These are phyloP conservation scores for Scolopax rusticola DNA, from an alignment of 2,797 vertebrate genomes.

Conservation along the genomic window DNA sequence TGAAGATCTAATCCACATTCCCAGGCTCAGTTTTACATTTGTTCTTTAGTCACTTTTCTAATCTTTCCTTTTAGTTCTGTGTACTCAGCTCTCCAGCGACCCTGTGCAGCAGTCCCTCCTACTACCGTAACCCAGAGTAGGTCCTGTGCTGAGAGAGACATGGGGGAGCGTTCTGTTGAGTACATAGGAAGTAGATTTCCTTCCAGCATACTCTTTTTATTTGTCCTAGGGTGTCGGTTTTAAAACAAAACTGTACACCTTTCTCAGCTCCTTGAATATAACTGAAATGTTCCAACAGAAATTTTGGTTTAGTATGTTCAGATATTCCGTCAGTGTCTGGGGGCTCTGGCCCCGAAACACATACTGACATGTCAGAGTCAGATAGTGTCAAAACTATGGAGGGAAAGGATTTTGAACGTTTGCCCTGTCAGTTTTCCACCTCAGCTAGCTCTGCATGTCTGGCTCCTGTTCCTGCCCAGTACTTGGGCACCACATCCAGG, in stretches of 20 bases:
- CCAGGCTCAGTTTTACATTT: not conserved
- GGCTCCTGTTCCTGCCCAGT: not conserved
- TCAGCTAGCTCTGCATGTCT: not conserved
- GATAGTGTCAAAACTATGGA: not conserved
- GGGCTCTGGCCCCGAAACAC: not conserved
- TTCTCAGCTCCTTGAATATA: not conserved
- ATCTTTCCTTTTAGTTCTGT: not conserved
- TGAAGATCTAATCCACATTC: not conserved
- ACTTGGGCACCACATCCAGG: not conserved
- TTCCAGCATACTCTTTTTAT: not conserved
- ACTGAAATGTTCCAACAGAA: not conserved
- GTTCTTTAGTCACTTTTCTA: not conserved
- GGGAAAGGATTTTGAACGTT: not conserved
- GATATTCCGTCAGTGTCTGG: not conserved
- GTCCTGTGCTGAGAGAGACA: not conserved
- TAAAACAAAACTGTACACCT: not conserved
- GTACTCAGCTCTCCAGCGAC: not conserved
- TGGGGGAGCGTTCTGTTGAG: rapidly evolving
- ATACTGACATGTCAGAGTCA: not conserved
- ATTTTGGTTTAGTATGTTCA: not conserved
- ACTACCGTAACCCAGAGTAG: not conserved
- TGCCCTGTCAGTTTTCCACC: not conserved
- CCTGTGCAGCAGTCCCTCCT: not conserved
- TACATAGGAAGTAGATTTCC: not conserved
- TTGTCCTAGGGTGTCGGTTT: not conserved